Percentiles rank a stretch among this genome's conserved stretches.
Evolutionary conservation across 1,140 invertebrate species (phyloP).

Genomic region (Drosophila punjabiensis): DNA sequence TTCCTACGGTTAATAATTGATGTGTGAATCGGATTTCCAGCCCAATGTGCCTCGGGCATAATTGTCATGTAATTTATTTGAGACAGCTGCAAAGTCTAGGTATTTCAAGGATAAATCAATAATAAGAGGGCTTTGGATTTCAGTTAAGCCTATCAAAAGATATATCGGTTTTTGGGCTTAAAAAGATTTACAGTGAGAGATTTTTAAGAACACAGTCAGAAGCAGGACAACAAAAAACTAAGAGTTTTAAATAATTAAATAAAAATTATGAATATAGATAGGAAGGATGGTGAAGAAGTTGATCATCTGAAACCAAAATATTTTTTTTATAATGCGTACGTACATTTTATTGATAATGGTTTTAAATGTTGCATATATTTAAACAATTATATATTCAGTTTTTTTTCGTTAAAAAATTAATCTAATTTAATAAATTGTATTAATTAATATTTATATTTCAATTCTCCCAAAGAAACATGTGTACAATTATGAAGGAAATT

Average conservation of each 20-base stretch:
- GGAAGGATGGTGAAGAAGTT: too few species aligned
- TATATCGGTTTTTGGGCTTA: neutral
- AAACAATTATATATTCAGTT: too few species aligned
- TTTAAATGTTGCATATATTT: too few species aligned
- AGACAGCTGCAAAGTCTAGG: neutral
- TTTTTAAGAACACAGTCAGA: too few species aligned
- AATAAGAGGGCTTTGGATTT: constrained; percentile 3
- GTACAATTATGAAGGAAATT: neutral
- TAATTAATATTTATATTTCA: neutral
- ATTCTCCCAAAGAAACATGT: neutral
- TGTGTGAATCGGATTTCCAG: constrained; percentile 30
- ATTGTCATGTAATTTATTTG: constrained; percentile 44
- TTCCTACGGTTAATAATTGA: constrained; percentile 41
- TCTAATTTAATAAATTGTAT: too few species aligned
- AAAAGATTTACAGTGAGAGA: neutral
- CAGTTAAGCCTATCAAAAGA: neutral
- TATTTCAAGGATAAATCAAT: constrained; percentile 17
- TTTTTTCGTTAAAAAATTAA: too few species aligned
- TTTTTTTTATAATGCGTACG: too few species aligned
- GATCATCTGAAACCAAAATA: too few species aligned
- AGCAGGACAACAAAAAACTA: too few species aligned
- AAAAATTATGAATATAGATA: too few species aligned
- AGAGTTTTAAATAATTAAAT: too few species aligned
- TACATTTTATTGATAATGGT: too few species aligned
- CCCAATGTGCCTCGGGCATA: constrained; percentile 28